Conservation (phyloP, 1,140 invertebrate genomes). For the Colletes latitarsis region DNA sequence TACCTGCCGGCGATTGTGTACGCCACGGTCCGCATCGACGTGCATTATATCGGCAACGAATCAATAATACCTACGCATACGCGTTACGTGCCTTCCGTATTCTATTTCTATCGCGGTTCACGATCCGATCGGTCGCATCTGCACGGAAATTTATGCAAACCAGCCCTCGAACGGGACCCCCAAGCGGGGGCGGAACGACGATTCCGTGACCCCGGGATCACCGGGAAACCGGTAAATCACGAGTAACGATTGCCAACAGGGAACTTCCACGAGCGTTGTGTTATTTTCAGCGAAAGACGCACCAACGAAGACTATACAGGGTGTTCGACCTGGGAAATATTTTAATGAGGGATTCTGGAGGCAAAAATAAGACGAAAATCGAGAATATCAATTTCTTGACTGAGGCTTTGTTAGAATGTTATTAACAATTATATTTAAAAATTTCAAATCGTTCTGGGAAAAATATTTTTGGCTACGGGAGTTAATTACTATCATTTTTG, state of each 20-base stretch:
- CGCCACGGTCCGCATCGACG: slow-evolving; percentile 1
- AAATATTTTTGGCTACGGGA: no score
- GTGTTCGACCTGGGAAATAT: no score
- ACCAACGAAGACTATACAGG: no score
- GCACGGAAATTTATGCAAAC: slow-evolving; percentile 39
- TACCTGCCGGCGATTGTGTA: slow-evolving; percentile 22
- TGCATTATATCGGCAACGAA: slow-evolving; percentile 38
- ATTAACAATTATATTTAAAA: no score
- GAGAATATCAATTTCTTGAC: no score
- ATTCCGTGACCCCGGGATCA: slow-evolving; percentile 39
- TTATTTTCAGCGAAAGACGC: neutral
- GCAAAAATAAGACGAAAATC: no score
- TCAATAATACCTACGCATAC: slow-evolving; percentile 49
- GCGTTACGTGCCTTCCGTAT: slow-evolving; percentile 23
- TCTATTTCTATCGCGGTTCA: slow-evolving; percentile 34
- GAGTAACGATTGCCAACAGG: slow-evolving; percentile 43
- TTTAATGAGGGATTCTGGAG: no score
- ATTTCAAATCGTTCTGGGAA: no score
- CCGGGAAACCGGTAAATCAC: slow-evolving; percentile 38
- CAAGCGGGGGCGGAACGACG: slow-evolving; percentile 14
- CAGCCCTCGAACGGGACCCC: slow-evolving; percentile 6
- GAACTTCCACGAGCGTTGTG: neutral
- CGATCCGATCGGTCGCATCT: slow-evolving; percentile 20
- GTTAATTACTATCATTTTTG: no score
- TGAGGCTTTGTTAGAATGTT: no score